Base-by-base conservation (phyloP, 37 sponge, comb jelly and placozoan species). In the Tethya wilhelma region DNA sequence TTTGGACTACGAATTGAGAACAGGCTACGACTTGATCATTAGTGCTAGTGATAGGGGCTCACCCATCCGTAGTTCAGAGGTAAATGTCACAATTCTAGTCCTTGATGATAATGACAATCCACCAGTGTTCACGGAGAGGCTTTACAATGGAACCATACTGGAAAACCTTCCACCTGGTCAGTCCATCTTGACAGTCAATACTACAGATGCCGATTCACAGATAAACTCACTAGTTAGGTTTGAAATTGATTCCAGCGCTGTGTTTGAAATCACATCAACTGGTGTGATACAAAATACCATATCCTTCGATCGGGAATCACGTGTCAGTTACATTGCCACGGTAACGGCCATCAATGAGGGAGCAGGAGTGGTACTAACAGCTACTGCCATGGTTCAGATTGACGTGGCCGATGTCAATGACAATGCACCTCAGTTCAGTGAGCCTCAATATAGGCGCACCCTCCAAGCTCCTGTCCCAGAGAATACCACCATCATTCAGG, bases 41-140 rank as follows among this genome's bases (percentile, higher is more conserved):
- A 38, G 23, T 69, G 91, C 86, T 32, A 84, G 77, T 25, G 92
- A 92, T 69, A 31, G 42, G 11, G 92, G 88, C 1, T 71, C 20
- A 7, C 88, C 84, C 2, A 66, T 75, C 17, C 49, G 45, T 3
- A 65, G 80, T 0, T 82, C 90, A 8, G 41, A 33, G 0, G 84
- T 56, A 2, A 1, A 8, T 9, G 69, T 87, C 44, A 37, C 37
- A 17, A 41, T 92, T 9, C 45, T 31, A 74, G 73, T 92, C 17
- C 7, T 45, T 2, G 87, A 86, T 67, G 67, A 86, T 31, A 82
- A 86, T 73, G 83, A 86, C 43, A 65, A 79, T 37, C 64, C 40
- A 20, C 88, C 88, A 28, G 60, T 83, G 6, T 87, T 83, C 59
- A 59, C 79, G 1, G 70, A 76, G 57, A 1, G 68, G 0, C 8